Evolutionary conservation across 1,140 invertebrate genomes (phyloP).

Genomic region (Drosophila novamexicana): DNA sequence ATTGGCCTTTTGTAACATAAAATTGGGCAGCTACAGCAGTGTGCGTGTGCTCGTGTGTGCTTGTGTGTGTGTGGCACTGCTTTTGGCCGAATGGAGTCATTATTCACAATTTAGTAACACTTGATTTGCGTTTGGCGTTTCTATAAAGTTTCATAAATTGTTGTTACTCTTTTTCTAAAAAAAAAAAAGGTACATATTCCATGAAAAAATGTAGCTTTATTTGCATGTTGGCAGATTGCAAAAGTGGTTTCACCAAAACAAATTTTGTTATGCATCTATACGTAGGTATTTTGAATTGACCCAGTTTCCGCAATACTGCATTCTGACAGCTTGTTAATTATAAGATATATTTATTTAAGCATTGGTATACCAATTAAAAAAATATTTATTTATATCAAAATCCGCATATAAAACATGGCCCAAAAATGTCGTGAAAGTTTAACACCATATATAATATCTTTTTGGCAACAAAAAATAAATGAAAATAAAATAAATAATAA

Average conservation of each 20-base stretch:
- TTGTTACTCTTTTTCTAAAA: slow-evolving; percentile 44
- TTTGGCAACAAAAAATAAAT: not conserved
- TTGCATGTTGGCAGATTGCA: slow-evolving; percentile 16
- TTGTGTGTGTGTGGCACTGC: slow-evolving; percentile 23
- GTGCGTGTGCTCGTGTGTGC: slow-evolving; percentile 10
- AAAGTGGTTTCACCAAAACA: slow-evolving; percentile 28
- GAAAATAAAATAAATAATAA: slow-evolving; percentile 8
- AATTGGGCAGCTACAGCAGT: slow-evolving; percentile 53
- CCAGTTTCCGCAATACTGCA: slow-evolving; percentile 16
- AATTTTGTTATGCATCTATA: not conserved
- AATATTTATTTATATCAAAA: slow-evolving; percentile 16
- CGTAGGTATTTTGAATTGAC: slow-evolving; percentile 19
- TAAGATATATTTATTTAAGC: slow-evolving; percentile 13
- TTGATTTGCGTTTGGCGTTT: slow-evolving; percentile 79
- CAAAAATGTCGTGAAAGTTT: slow-evolving; percentile 17
- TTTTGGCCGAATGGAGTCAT: slow-evolving; percentile 66
- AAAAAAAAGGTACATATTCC: slow-evolving; percentile 11
- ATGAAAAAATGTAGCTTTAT: not conserved
- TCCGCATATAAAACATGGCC: slow-evolving; percentile 7
- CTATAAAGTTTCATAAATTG: slow-evolving; percentile 77
- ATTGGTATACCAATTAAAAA: slow-evolving; percentile 11
- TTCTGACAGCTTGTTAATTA: slow-evolving; percentile 16
- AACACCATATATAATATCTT: slow-evolving; percentile 14
- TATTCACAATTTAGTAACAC: slow-evolving; percentile 83
- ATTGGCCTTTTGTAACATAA: slow-evolving; percentile 71